phyloP scores from a whole-genome alignment of 2,113 vertebrate genomes.

The Illadopsis cleaveri region DNA sequence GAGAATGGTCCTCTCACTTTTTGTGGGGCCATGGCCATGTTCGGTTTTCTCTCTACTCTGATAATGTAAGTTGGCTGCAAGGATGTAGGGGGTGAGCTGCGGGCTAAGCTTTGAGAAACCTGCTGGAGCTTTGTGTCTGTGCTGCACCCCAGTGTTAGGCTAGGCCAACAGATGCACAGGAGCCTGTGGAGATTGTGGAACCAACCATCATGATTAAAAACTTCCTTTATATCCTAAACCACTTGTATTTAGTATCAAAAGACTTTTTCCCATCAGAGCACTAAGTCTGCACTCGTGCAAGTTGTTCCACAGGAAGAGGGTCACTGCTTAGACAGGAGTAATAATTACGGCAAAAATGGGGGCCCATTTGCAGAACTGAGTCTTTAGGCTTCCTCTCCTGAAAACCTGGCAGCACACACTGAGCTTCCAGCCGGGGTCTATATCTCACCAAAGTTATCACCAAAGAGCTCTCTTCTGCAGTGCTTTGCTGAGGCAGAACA shows the following conservation, averaged over 20 bases:
- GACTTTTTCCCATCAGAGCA: background rate
- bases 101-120: background rate
- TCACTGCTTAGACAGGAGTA: background rate
- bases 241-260: background rate
- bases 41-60: background rate
- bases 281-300: background rate
- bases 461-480: background rate
- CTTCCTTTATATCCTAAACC: background rate
- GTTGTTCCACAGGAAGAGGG: background rate
- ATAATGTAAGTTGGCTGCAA: background rate
- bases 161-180: background rate
- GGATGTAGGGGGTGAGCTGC: background rate
- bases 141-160: background rate
- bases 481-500: background rate
- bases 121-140: accelerated
- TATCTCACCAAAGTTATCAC: background rate
- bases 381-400: background rate
- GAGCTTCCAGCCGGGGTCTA: background rate
- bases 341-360: background rate
- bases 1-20: background rate
- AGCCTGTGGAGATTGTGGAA: background rate
- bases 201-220: background rate
- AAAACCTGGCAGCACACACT: background rate
- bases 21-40: background rate
- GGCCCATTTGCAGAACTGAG: background rate